Conservation (phyloP, 2,797 vertebrate genomes). For the Ataeniobius toweri region DNA sequence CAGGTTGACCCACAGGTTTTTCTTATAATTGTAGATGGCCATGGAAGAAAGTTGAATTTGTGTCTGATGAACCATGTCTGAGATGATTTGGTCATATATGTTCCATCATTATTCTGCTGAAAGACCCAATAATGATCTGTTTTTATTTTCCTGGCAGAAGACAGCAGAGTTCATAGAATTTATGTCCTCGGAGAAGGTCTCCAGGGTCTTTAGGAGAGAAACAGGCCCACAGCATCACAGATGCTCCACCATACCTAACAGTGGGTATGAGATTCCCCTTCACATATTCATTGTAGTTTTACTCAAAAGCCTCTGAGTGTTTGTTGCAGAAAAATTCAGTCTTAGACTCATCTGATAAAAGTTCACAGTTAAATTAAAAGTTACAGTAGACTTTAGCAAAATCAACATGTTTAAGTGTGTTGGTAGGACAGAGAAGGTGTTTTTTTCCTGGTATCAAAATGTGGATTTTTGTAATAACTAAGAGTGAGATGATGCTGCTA, state of each 20-base stretch:
- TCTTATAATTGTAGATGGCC: not conserved
- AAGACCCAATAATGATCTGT: not conserved
- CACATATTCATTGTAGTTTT: not conserved
- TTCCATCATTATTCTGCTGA: not conserved
- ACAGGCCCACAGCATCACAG: not conserved
- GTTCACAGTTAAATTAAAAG: not conserved
- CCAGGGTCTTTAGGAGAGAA: not conserved
- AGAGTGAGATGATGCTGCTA: not conserved
- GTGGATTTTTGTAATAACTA: not conserved
- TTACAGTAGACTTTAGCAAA: not conserved
- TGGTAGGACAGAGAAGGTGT: not conserved
- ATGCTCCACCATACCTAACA: not conserved
- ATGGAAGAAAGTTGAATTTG: not conserved
- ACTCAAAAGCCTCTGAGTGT: not conserved
- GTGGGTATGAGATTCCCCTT: not conserved
- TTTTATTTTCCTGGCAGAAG: not conserved
- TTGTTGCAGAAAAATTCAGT: not conserved
- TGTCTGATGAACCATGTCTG: not conserved
- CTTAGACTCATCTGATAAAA: not conserved
- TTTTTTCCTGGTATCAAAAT: not conserved
- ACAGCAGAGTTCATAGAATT: not conserved
- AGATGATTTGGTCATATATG: not conserved
- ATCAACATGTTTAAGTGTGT: not conserved
- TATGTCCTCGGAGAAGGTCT: not conserved
- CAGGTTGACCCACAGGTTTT: not conserved